phyloP scores from a whole-genome alignment of 2,113 vertebrate genomes.

The Neotragus pygmaeus region DNA sequence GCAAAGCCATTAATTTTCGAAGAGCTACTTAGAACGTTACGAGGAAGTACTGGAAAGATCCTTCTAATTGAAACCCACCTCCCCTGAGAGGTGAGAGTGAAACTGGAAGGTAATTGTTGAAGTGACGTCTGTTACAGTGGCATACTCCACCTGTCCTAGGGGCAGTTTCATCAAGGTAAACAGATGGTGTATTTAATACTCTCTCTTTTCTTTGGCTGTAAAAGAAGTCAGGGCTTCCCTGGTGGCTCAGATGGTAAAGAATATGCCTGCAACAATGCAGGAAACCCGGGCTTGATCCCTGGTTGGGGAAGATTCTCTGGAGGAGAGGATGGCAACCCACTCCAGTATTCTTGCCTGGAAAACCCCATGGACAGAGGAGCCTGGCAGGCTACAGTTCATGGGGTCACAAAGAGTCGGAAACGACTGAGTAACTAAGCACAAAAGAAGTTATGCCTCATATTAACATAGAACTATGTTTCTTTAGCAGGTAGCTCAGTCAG shows the following conservation, averaged over 20 bases:
- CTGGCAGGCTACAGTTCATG: background rate
- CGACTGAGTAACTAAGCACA: background rate
- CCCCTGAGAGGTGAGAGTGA: background rate
- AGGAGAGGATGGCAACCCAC: background rate
- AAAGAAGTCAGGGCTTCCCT: background rate
- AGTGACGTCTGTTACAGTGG: background rate
- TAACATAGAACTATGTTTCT: background rate
- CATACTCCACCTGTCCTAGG: background rate
- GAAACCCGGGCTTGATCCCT: background rate
- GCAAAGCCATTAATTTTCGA: background rate
- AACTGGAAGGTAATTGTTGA: background rate
- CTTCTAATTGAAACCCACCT: background rate
- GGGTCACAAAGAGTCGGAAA: background rate
- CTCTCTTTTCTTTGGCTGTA: background rate
- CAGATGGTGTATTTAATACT: background rate
- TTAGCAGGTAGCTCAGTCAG: background rate
- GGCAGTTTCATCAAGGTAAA: background rate
- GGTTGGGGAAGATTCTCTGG: background rate
- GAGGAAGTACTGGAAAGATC: conserved; percentile 11
- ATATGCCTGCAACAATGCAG: background rate
- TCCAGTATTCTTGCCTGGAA: background rate
- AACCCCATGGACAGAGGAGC: background rate
- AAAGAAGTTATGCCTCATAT: background rate
- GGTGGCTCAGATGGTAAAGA: background rate
- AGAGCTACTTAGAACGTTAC: conserved; percentile 22